Conservation (phyloP, 2,113 vertebrate species). For the Nycticebus coucang region DNA sequence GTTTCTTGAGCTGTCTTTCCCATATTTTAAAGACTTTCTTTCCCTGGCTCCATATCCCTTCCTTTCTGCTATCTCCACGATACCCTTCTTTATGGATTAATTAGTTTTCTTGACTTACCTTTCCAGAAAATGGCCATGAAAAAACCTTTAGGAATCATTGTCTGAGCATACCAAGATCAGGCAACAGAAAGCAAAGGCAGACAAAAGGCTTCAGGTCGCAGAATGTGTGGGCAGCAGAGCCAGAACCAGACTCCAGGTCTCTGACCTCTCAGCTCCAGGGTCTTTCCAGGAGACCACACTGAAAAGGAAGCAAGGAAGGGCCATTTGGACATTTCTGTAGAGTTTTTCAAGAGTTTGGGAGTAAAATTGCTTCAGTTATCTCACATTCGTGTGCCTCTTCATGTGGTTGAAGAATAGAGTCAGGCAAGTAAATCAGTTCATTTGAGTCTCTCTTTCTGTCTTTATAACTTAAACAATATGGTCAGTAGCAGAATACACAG, state of each 20-base stretch:
- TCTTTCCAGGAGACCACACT: background rate
- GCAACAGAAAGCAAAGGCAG: background rate
- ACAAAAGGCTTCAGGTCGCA: background rate
- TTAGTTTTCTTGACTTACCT: background rate
- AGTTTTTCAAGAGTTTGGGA: background rate
- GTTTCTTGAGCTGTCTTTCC: background rate
- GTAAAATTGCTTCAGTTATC: background rate
- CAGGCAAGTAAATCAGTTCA: slow-evolving; percentile 19
- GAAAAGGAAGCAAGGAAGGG: background rate
- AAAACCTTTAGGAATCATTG: background rate
- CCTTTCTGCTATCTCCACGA: background rate
- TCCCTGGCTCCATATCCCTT: background rate
- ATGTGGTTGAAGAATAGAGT: background rate
- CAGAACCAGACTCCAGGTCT: background rate
- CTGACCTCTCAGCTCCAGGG: background rate
- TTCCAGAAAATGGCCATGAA: background rate
- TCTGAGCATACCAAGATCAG: background rate
- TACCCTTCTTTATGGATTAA: background rate
- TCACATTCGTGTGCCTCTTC: background rate
- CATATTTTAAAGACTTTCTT: background rate
- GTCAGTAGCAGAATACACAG: slow-evolving; percentile 6
- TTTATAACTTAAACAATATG: slow-evolving; percentile 37
- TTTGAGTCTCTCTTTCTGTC: background rate
- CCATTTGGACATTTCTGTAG: background rate
- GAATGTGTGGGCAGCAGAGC: background rate